Base-by-base conservation (phyloP, 2,113 vertebrate species). In the Apteryx owenii region DNA sequence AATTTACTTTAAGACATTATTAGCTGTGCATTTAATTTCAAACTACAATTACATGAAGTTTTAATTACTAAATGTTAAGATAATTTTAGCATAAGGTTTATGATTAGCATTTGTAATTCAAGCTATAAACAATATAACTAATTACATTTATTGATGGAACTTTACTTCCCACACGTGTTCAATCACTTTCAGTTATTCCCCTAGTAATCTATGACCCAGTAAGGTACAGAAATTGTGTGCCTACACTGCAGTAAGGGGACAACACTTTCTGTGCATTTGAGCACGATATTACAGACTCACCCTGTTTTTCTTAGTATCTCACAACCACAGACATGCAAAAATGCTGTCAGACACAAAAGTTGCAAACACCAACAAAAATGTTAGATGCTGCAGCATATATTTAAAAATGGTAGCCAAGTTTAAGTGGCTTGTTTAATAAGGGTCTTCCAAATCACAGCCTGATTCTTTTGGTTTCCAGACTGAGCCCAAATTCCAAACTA, bases 21-120 rank as follows among this genome's bases (percentile, higher is more conserved):
- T 90, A 95, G 48, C 62, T 28, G 29, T 40, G 70, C 3, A 18
- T 87, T 97, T 96, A 85, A 96, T 97, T 96, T 97, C 73, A 93
- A 94, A 40, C 14, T 48, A 80, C 23, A 95, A 33, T 78, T 89
- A 81, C 36, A 84, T 19, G 19, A 53, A 94, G 62, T 95, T 96
- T 94, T 94, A 97, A 93, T 91, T 88, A 94, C 42, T 89, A 95
- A 96, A 92, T 82, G 65, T 64, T 80, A 94, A 89, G 75, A 76
- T 75, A 88, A 61, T 82, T 94, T 92, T 81, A 96, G 73, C 81
- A 91, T 70, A 48, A 77, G 40, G 42, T n/a, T 95, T 90, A 88
- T 92, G 48, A 81, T 65, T 93, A 69, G 51, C 77, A 86, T 61
- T 83, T 93, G 51, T 71, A 97, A 91, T 94, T 83, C 61, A 81